Percentiles rank a stretch among this genome's conserved stretches.
Evolutionary conservation across 1,140 invertebrate species (phyloP).

Genomic region (Pissodes strobi): DNA sequence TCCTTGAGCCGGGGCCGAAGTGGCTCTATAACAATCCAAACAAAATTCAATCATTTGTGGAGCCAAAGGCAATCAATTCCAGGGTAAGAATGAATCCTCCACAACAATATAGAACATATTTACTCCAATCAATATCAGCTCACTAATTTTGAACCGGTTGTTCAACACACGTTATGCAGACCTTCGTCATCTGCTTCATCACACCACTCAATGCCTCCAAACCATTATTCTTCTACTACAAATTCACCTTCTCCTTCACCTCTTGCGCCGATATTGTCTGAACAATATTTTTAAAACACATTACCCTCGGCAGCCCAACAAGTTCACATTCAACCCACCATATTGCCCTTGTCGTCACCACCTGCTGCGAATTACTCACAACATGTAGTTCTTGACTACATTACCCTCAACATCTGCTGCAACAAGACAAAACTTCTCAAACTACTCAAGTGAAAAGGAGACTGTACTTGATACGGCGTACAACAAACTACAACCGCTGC

Average conservation of each 20-base stretch:
- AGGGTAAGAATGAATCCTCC: too few relatives aligned
- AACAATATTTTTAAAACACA: slow-evolving; percentile 1
- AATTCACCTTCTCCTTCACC: slow-evolving; percentile 3
- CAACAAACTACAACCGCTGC: background rate
- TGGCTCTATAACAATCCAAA: too few relatives aligned
- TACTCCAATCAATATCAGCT: slow-evolving; percentile 8
- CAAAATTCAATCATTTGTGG: too few relatives aligned
- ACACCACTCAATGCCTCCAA: slow-evolving; percentile 1
- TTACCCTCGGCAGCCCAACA: slow-evolving; percentile 2
- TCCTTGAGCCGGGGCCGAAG: too few relatives aligned
- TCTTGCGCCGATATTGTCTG: slow-evolving; percentile 10
- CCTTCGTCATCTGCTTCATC: background rate
- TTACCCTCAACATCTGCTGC: slow-evolving; percentile 4
- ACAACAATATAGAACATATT: too few relatives aligned
- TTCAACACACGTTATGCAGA: background rate
- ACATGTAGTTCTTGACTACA: background rate
- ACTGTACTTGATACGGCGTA: background rate
- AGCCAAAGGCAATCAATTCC: too few relatives aligned
- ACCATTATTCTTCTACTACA: slow-evolving; percentile 4
- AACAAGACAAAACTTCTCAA: slow-evolving; percentile 4
- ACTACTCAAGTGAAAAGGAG: slow-evolving; percentile 3
- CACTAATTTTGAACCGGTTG: slow-evolving; percentile 4
- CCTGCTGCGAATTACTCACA: background rate
- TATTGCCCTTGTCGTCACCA: background rate
- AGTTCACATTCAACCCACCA: background rate